Percentiles rank a stretch among this genome's conserved stretches.
These are phyloP conservation scores for Malaclemys terrapin DNA, from an alignment of 2,113 vertebrate genomes.

Conservation along the genomic window DNA sequence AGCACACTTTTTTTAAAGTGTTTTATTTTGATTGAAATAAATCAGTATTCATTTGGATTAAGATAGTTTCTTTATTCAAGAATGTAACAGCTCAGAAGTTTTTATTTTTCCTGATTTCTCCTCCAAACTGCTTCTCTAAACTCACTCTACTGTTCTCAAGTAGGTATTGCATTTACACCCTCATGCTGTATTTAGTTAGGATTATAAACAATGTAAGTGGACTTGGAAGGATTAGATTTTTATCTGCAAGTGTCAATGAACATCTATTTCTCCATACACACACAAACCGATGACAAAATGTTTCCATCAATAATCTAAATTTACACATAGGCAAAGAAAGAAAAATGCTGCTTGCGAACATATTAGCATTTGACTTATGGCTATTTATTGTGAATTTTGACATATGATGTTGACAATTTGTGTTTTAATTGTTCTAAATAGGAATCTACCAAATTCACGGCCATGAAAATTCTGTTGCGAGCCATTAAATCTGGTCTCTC, in stretches of 20 bases:
- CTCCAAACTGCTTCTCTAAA: background rate
- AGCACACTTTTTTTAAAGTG: background rate
- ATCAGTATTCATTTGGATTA: background rate
- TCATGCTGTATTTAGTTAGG: background rate
- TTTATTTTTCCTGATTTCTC: background rate
- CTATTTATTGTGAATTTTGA: background rate
- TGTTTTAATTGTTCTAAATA: background rate
- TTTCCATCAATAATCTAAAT: background rate
- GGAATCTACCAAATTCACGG: too few species aligned
- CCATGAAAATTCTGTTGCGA: too few species aligned
- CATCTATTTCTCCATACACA: background rate
- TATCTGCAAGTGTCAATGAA: background rate
- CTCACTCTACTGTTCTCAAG: constrained; percentile 46
- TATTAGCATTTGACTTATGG: background rate
- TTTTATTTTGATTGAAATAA: background rate
- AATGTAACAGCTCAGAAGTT: background rate
- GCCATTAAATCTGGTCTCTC: too few species aligned
- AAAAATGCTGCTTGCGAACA: background rate
- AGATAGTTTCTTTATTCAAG: background rate
- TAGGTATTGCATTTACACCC: background rate
- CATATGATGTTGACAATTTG: background rate
- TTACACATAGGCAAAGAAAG: background rate
- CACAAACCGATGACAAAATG: background rate
- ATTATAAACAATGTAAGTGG: constrained; percentile 18
- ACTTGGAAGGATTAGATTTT: background rate